Evolutionary conservation across 1,140 invertebrate genomes (phyloP).

Genomic region (Aphaenogaster rudis): DNA sequence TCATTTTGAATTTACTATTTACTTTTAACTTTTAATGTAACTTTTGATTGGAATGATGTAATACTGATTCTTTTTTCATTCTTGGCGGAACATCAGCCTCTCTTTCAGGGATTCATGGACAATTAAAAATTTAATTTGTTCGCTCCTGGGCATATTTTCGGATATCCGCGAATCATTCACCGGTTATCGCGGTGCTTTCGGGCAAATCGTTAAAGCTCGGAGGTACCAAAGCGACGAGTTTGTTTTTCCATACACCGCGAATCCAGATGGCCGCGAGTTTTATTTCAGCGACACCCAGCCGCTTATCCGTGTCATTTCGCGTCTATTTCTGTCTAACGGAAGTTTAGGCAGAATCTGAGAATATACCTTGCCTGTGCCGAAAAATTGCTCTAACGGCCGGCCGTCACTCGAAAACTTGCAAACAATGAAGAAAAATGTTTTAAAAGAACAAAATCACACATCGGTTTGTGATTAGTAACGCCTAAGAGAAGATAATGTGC

Average conservation of each 20-base stretch:
- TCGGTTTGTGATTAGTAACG: not conserved
- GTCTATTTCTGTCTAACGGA: constrained; percentile 74
- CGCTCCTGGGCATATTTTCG: not conserved
- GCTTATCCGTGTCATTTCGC: constrained; percentile 76
- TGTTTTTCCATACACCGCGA: constrained; percentile 67
- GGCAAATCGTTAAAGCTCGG: constrained; percentile 56
- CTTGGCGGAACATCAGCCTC: not conserved
- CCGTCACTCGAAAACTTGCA: not conserved
- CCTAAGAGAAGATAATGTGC: not conserved
- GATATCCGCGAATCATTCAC: not conserved
- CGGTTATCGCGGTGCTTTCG: constrained; percentile 18
- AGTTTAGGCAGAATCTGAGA: constrained; percentile 56
- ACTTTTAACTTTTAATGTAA: not conserved
- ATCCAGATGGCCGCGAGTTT: constrained; percentile 77
- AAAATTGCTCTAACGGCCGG: not conserved
- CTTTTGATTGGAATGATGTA: not conserved
- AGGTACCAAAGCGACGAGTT: constrained; percentile 55
- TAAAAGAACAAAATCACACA: not conserved
- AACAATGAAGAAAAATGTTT: not conserved
- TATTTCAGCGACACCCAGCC: constrained; percentile 78
- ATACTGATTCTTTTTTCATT: not conserved
- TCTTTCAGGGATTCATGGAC: not conserved
- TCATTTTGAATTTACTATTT: constrained; percentile 1
- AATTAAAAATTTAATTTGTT: constrained; percentile 21
- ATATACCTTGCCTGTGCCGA: not conserved